Conservation (phyloP, 2,113 vertebrate species). For the Crocuta crocuta region DNA sequence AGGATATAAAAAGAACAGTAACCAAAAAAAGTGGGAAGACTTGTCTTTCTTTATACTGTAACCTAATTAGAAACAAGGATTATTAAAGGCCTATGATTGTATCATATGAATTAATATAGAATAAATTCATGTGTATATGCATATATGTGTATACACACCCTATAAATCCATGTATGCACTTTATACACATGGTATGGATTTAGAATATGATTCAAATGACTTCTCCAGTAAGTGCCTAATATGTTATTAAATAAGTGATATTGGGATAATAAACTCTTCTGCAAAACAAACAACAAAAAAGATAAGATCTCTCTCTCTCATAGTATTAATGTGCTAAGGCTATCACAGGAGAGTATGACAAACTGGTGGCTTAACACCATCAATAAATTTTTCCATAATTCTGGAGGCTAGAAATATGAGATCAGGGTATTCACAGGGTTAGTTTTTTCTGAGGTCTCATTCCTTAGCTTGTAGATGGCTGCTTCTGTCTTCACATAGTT, state of each 20-base stretch:
- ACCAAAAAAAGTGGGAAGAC: not conserved
- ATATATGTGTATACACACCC: not conserved
- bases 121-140: not conserved
- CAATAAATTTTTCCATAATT: not conserved
- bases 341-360: not conserved
- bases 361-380: not conserved
- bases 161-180: not conserved
- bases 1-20: not conserved
- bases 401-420: not conserved
- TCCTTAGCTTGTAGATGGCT: not conserved
- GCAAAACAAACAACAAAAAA: not conserved
- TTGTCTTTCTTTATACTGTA: not conserved
- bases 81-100: not conserved
- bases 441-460: not conserved
- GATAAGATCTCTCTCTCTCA: not conserved
- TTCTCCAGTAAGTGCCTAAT: not conserved
- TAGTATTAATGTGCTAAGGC: not conserved
- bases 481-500: not conserved
- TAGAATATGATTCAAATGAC: not conserved
- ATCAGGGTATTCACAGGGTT: accelerated
- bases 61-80: not conserved
- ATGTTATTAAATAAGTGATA: not conserved
- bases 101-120: not conserved
- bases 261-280: not conserved
- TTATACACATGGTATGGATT: not conserved